Evolutionary conservation across 1,140 invertebrate genomes (phyloP).

Genomic region (Bombus sylvicola): DNA sequence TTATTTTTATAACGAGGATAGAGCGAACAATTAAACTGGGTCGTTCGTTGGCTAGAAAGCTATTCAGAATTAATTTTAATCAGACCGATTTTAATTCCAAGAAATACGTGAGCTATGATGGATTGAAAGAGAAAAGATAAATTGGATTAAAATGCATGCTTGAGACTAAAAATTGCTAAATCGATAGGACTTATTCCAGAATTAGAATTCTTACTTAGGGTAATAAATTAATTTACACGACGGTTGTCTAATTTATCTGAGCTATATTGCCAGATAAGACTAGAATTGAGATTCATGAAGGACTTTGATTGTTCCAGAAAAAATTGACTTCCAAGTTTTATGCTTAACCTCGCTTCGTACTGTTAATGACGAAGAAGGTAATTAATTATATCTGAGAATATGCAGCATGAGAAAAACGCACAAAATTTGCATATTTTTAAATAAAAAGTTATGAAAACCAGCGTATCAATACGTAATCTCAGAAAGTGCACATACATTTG

Average conservation of each 20-base stretch:
- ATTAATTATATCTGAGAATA: neutral
- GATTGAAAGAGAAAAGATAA: neutral
- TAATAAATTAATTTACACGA: neutral
- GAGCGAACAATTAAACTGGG: neutral
- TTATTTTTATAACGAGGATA: neutral
- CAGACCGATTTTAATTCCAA: neutral
- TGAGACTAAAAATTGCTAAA: neutral
- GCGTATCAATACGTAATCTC: slow-evolving; percentile 1
- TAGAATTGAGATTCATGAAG: neutral
- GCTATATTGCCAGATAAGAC: neutral
- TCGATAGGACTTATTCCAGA: neutral
- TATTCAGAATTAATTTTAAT: neutral
- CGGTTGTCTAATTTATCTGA: neutral
- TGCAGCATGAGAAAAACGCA: no score
- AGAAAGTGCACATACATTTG: neutral
- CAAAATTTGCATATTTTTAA: slow-evolving; percentile 7
- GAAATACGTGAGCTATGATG: neutral
- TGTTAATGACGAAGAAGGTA: neutral
- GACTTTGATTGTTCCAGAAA: neutral
- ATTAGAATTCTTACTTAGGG: no score
- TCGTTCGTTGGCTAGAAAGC: no score
- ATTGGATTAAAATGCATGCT: neutral
- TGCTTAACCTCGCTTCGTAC: neutral
- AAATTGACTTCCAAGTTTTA: neutral
- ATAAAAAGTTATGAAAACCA: neutral